Base-by-base conservation (phyloP, 2,797 vertebrate species). In the Poecilia gillii region DNA sequence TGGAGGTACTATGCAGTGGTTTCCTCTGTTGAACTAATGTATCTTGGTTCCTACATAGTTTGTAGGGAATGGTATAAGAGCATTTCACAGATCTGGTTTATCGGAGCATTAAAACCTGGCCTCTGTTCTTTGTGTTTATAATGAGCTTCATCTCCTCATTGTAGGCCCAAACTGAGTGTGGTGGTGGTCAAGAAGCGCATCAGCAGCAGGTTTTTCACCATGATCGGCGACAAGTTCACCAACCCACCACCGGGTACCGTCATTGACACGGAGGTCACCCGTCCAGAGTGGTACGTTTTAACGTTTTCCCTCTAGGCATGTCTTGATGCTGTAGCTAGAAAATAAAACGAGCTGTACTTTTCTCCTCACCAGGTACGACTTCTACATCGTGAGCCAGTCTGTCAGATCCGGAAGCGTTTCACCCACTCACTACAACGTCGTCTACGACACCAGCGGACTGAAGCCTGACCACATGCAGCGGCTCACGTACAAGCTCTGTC, bases 381-480 rank as follows among this genome's bases (percentile, higher is more conserved):
- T 98, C 90, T 99, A 96, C 75, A 96, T 99, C 1, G 94, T 99
- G 80, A 99, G 98, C 86, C 98, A 99, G 90, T 92, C 97, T 0
- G 97, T 98, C 79, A 92, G 94, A 51, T 77, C 31, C 0, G 98
- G 98, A 23, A 97, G 97, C 0, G 97, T 99, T 0, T 82, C 97
- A 0, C 98, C 99, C 0, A 99, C 98, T 0, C 98, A 99, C 73
- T 99, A 99, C 89, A 99, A 99, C 0, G 97, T 99, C 0, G 92
- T 99, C 78, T 99, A 97, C 0, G 98, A 99, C 94, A 98, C 81
- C 73, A 98, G 97, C 0, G 96, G 96, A 68, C 93, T 99, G 82
- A 99, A 98, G 82, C 98, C 98, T 0, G 98, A 99, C 90, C 96
- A 99, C n/a, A 93, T 99, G 90, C 99, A 99, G 91, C 93, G 98